Evolutionary conservation across 1,140 invertebrate genomes (phyloP).

Genomic region (Diuraphis noxia): DNA sequence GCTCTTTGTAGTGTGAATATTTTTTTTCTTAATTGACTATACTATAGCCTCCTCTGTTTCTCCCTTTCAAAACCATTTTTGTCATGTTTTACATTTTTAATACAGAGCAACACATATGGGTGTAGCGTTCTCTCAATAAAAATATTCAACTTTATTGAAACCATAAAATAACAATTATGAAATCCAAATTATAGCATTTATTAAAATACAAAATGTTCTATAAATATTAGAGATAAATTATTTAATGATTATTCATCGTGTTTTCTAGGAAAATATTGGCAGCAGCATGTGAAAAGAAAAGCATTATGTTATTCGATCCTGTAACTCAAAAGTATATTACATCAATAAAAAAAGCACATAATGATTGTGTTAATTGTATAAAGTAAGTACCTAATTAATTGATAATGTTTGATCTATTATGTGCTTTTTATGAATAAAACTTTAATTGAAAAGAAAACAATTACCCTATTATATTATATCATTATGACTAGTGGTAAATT

Average conservation of each 20-base stretch:
- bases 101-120: too few species aligned
- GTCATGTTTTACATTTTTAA: too few species aligned
- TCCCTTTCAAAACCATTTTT: too few species aligned
- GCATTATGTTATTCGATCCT: conserved; percentile 86
- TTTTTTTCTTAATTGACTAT: too few species aligned
- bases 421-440: not conserved
- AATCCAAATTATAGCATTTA: not conserved
- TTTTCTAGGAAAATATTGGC: conserved; percentile 73
- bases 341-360: conserved; percentile 79
- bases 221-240: not conserved
- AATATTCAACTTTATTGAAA: not conserved
- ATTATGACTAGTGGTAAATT: not conserved
- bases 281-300: conserved; percentile 88
- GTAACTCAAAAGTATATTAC: conserved; percentile 75
- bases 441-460: not conserved
- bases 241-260: not conserved
- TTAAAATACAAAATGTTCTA: not conserved
- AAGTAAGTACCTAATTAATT: conserved; percentile 65
- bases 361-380: conserved; percentile 90
- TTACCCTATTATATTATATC: not conserved
- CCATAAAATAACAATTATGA: not conserved
- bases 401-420: not conserved
- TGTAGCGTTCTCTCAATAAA: too few species aligned
- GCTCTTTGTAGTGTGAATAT: too few species aligned
- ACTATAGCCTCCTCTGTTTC: too few species aligned